Percentiles rank a stretch among this genome's conserved stretches.
Conservation (phyloP, 2,888 invertebrate species). For the Dione vanillae region DNA sequence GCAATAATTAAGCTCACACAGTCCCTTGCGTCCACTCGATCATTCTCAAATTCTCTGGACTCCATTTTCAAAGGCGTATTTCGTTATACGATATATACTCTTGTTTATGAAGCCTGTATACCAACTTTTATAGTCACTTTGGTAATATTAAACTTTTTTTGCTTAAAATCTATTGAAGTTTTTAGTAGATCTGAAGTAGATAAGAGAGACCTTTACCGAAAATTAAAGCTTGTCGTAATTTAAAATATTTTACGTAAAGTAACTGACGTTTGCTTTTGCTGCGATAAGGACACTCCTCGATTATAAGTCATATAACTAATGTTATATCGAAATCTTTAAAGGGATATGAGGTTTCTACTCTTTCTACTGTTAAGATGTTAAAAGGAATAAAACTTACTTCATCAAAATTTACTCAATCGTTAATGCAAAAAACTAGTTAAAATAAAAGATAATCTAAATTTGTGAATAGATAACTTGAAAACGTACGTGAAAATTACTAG, state of each 20-base stretch:
- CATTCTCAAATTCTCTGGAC: conserved; percentile 67
- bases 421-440: no score
- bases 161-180: neutral
- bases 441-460: no score
- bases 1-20: conserved; percentile 63
- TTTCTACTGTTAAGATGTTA: no score
- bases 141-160: neutral
- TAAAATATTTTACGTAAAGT: neutral
- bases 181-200: neutral
- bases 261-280: neutral
- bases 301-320: no score
- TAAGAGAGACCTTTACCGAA: neutral
- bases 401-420: no score
- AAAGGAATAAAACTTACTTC: no score
- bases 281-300: neutral
- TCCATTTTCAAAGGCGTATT: conserved; percentile 69
- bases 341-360: no score
- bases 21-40: conserved; percentile 71
- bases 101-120: conserved; percentile 27
- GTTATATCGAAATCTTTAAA: no score
- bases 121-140: conserved; percentile 25
- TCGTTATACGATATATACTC: conserved; percentile 58
- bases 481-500: no score
- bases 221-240: neutral
- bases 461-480: no score